Evolutionary conservation across 2,797 vertebrate genomes (phyloP).

Genomic region (Discoglossus pictus): DNA sequence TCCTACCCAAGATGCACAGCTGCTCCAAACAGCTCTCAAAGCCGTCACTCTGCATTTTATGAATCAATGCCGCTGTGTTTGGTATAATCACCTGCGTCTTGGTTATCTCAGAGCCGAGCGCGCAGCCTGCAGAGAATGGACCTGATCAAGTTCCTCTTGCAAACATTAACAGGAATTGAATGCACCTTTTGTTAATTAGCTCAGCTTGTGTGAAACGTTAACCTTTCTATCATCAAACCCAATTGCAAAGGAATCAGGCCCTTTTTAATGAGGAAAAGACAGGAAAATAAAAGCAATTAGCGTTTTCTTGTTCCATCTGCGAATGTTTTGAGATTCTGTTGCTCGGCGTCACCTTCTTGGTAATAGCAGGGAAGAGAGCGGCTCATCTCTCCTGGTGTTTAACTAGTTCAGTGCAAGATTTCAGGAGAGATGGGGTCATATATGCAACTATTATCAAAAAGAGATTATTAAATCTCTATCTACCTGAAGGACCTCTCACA

Average conservation of each 20-base stretch:
- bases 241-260: conserved; percentile 24
- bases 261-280: conserved; percentile 53
- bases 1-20: too few relatives aligned
- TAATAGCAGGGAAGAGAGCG: background rate
- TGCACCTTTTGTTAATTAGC: conserved; percentile 59
- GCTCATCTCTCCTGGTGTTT: background rate
- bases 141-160: conserved; percentile 55
- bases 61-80: conserved; percentile 26
- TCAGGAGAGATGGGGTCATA: too few relatives aligned
- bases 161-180: conserved; percentile 59
- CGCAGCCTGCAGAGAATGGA: conserved; percentile 59
- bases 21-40: too few relatives aligned
- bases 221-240: conserved; percentile 57
- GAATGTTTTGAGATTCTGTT: background rate
- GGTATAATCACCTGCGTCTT: conserved; percentile 59
- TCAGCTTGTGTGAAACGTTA: conserved; percentile 60
- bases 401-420: too few relatives aligned
- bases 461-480: too few relatives aligned
- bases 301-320: conserved; percentile 25
- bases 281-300: conserved; percentile 55
- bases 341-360: background rate
- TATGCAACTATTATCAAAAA: too few relatives aligned
- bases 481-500: too few relatives aligned
- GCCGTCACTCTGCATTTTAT: too few relatives aligned
- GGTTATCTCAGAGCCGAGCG: conserved; percentile 54